phyloP scores from a whole-genome alignment of 1,140 invertebrate species.

The Tachypleus tridentatus region DNA sequence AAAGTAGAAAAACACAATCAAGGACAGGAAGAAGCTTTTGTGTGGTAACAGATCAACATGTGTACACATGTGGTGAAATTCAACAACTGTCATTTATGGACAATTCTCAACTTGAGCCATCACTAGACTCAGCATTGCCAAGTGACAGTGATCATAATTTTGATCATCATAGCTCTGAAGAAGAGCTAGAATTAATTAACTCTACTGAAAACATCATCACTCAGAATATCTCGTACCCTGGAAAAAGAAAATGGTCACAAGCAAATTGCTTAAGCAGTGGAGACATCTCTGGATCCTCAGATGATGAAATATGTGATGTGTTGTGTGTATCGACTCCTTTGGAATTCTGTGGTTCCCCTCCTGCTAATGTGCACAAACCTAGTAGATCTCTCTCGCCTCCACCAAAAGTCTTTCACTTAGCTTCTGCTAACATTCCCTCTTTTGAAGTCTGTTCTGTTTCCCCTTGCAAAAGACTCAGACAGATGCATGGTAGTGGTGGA shows the following conservation, averaged over 20 bases:
- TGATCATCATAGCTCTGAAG: slow-evolving; percentile 73
- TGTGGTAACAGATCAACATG: not conserved
- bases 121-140: slow-evolving; percentile 31
- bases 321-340: slow-evolving; percentile 56
- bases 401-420: slow-evolving; percentile 54
- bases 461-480: slow-evolving; percentile 31
- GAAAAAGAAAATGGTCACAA: slow-evolving; percentile 69
- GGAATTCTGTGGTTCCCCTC: slow-evolving; percentile 76
- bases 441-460: slow-evolving; percentile 31
- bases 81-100: slow-evolving; percentile 1
- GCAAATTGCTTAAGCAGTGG: slow-evolving; percentile 36
- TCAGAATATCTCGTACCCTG: slow-evolving; percentile 33
- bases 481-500: slow-evolving; percentile 12
- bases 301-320: slow-evolving; percentile 54
- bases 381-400: slow-evolving; percentile 51
- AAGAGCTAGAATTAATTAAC: slow-evolving; percentile 74
- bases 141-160: slow-evolving; percentile 45
- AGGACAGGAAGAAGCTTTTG: not conserved
- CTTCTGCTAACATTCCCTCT: slow-evolving; percentile 24
- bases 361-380: slow-evolving; percentile 71
- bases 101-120: slow-evolving; percentile 25
- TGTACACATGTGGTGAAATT: not conserved
- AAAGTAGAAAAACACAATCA: not conserved
- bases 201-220: slow-evolving; percentile 24
- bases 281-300: slow-evolving; percentile 44